These are phyloP conservation scores for Eriosoma lanigerum DNA, from an alignment of 1,140 invertebrate genomes.

Conservation along the genomic window DNA sequence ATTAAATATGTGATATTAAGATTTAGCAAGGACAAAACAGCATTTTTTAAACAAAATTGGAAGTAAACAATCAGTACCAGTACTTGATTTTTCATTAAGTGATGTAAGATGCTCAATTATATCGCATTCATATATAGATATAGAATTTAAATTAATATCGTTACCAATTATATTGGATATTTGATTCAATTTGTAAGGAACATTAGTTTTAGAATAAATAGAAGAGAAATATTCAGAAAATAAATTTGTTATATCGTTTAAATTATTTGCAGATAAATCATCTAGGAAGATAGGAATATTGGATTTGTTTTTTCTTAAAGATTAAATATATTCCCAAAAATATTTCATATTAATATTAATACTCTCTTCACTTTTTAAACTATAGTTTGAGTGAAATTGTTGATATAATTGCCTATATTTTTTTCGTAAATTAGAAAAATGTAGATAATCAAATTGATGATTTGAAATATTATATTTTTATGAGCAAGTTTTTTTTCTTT, in stretches of 20 bases:
- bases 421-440: no score
- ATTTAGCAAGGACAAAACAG: neutral
- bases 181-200: no score
- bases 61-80: neutral
- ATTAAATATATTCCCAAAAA: neutral
- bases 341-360: neutral
- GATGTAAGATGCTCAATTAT: neutral
- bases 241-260: neutral
- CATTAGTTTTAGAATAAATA: neutral
- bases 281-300: neutral
- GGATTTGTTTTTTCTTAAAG: neutral
- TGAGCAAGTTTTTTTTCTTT: no score
- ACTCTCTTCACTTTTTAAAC: neutral
- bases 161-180: no score
- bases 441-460: no score
- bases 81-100: neutral
- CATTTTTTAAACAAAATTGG: neutral
- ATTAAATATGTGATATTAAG: neutral
- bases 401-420: no score
- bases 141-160: neutral
- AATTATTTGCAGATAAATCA: neutral
- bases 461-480: no score
- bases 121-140: neutral
- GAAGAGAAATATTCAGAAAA: neutral
- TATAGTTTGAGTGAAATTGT: neutral